Evolutionary conservation across 2,797 vertebrate genomes (phyloP).

Genomic region (Rallus crepitans): DNA sequence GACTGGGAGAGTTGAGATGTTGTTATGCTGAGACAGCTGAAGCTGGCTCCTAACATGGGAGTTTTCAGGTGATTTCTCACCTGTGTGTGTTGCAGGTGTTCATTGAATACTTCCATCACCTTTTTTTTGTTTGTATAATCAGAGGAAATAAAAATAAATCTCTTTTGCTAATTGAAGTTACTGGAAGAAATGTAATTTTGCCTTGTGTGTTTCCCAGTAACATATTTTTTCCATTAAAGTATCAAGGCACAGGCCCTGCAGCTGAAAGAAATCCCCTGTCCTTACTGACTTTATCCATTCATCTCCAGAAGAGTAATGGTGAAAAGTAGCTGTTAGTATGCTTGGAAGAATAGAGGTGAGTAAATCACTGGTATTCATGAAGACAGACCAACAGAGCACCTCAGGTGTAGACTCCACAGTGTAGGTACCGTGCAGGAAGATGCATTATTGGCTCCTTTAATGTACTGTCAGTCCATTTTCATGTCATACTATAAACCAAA

Average conservation of each 20-base stretch:
- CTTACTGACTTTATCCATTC: neutral
- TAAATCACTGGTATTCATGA: neutral
- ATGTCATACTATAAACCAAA: neutral
- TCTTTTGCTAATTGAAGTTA: neutral
- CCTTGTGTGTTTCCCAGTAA: neutral
- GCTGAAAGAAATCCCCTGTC: neutral
- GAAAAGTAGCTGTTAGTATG: neutral
- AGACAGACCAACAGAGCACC: neutral
- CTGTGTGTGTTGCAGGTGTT: neutral
- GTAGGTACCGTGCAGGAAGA: neutral
- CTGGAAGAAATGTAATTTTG: neutral
- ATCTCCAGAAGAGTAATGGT: neutral
- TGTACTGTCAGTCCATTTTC: neutral
- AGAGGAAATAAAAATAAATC: neutral
- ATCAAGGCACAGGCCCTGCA: neutral
- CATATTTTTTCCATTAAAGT: neutral
- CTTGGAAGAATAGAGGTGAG: neutral
- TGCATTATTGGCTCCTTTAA: neutral
- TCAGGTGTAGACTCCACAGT: neutral
- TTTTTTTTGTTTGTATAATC: neutral
- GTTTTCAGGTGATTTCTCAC: neutral
- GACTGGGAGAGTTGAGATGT: neutral
- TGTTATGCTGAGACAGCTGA: neutral
- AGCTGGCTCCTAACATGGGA: neutral
- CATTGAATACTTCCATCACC: neutral